Percentiles rank a stretch among this genome's conserved stretches.
These are phyloP conservation scores for Bactericera cockerelli DNA, from an alignment of 1,140 invertebrate genomes.

Conservation along the genomic window DNA sequence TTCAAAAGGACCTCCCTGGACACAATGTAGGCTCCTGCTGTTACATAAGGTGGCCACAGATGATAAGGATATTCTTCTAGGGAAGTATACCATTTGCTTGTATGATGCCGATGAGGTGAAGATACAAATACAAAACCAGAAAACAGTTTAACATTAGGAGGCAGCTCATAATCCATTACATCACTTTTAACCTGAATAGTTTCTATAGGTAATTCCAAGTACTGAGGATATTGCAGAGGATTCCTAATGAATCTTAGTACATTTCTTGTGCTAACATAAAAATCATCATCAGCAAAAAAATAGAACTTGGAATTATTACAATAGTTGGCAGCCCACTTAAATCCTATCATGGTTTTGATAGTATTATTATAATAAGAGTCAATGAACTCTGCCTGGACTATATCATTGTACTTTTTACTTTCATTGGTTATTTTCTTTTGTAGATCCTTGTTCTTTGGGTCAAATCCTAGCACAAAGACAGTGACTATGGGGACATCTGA, in stretches of 20 bases:
- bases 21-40: constrained; percentile 69
- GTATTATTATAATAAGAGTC: constrained; percentile 87
- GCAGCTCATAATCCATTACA: constrained; percentile 42
- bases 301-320: constrained; percentile 65
- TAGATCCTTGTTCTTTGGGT: constrained; percentile 28
- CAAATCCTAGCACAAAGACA: constrained; percentile 60
- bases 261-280: constrained; percentile 80
- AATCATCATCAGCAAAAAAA: constrained; percentile 83
- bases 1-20: constrained; percentile 53
- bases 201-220: constrained; percentile 34
- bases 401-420: constrained; percentile 49
- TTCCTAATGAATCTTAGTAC: constrained; percentile 57
- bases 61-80: constrained; percentile 74
- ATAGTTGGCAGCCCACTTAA: constrained; percentile 61
- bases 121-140: constrained; percentile 65
- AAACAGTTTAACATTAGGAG: constrained; percentile 46
- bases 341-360: constrained; percentile 78
- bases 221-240: constrained; percentile 50
- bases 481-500: constrained; percentile 60
- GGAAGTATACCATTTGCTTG: constrained; percentile 77
- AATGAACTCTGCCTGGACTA: constrained; percentile 64
- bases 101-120: constrained; percentile 54
- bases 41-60: constrained; percentile 76
- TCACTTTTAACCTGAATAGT: constrained; percentile 25
- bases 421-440: constrained; percentile 45